phyloP scores from a whole-genome alignment of 2,797 vertebrate genomes.

The Semotilus atromaculatus region DNA sequence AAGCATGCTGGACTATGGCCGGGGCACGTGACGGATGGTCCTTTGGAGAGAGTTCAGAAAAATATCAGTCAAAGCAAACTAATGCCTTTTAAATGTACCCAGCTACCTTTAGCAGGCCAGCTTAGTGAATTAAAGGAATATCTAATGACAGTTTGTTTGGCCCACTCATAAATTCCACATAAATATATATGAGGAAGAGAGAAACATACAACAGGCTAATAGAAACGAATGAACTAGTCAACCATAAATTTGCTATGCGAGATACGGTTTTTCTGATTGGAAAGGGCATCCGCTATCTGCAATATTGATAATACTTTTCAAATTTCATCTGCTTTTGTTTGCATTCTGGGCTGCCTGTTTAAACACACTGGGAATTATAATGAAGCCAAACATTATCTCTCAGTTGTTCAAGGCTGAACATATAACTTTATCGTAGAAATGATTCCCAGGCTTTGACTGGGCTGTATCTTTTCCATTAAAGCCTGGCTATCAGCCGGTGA shows the following conservation, averaged over 20 bases:
- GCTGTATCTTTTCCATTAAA: conserved; percentile 99
- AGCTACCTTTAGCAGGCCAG: conserved; percentile 74
- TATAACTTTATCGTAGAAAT: conserved; percentile 99
- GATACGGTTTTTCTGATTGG: conserved; percentile 99
- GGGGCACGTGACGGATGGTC: conserved; percentile 70
- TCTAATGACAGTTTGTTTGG: conserved; percentile 84
- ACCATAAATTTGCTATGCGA: conserved; percentile 98
- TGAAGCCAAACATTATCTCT: conserved; percentile 99
- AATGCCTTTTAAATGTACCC: conserved; percentile 80
- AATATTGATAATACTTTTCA: conserved; percentile 99
- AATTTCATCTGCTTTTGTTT: conserved; percentile 99
- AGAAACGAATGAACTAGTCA: conserved; percentile 99
- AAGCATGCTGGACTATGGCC: conserved; percentile 67
- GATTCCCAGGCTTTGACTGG: conserved; percentile 99
- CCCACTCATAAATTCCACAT: conserved; percentile 85
- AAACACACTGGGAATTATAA: conserved; percentile 99
- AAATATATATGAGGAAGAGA: conserved; percentile 82
- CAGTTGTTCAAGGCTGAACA: conserved; percentile 99
- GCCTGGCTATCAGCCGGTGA: conserved; percentile 93
- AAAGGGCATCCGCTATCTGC: conserved; percentile 99
- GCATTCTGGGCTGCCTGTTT: conserved; percentile 99
- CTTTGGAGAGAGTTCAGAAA: conserved; percentile 71
- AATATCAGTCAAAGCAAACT: conserved; percentile 76
- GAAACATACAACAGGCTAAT: conserved; percentile 96
- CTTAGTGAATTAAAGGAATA: conserved; percentile 79